phyloP scores from a whole-genome alignment of 2,888 invertebrate genomes.

The Mythimna vitellina region DNA sequence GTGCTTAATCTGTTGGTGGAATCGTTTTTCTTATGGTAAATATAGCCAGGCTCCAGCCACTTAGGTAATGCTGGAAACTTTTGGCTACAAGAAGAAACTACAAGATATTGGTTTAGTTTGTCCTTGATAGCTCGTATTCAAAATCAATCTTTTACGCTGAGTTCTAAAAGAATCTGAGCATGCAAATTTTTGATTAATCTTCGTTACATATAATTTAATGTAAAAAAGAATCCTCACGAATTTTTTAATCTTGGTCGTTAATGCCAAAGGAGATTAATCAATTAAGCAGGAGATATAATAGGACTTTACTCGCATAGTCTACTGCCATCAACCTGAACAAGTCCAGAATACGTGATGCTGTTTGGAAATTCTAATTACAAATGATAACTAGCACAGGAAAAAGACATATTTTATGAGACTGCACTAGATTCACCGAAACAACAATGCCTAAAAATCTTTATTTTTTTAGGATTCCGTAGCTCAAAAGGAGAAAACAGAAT shows the following conservation, averaged over 20 bases:
- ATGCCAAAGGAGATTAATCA: too few relatives aligned
- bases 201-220: not conserved
- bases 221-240: too few relatives aligned
- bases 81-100: conserved; percentile 3
- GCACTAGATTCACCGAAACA: too few relatives aligned
- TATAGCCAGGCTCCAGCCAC: conserved; percentile 14
- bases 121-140: not conserved
- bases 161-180: not conserved
- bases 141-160: not conserved
- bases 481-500: too few relatives aligned
- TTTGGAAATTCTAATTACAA: not conserved
- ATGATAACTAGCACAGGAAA: not conserved
- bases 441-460: too few relatives aligned
- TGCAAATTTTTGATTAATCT: not conserved
- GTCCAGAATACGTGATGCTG: not conserved
- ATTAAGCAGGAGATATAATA: too few relatives aligned
- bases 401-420: too few relatives aligned
- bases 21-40: conserved; percentile 50
- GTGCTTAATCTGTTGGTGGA: conserved; percentile 52
- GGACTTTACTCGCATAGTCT: not conserved
- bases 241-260: too few relatives aligned
- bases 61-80: conserved; percentile 36
- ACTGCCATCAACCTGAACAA: not conserved
- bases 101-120: conserved; percentile 5
- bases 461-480: too few relatives aligned